Evolutionary conservation across 2,113 vertebrate species (phyloP).

Genomic region (Psilopogon haemacephalus): DNA sequence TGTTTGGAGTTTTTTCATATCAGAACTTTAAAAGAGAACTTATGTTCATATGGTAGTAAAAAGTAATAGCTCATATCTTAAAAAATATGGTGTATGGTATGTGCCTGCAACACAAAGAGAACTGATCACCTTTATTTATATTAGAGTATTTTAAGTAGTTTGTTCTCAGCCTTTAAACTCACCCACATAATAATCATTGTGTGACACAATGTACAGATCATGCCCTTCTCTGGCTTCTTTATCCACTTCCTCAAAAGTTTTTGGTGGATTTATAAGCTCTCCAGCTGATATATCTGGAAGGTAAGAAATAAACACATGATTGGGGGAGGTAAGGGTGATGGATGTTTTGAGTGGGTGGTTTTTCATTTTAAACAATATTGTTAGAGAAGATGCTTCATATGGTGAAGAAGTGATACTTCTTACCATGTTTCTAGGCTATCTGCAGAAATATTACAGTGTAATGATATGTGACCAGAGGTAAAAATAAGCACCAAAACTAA

Average conservation of each 20-base stretch:
- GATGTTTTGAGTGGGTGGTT: neutral
- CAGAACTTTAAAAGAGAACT: neutral
- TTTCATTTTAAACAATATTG: neutral
- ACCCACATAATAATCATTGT: conserved; percentile 80
- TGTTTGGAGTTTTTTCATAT: neutral
- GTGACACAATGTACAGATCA: conserved; percentile 76
- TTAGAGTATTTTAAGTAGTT: neutral
- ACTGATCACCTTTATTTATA: neutral
- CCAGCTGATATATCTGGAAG: conserved; percentile 61
- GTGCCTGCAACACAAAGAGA: neutral
- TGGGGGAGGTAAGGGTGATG: neutral
- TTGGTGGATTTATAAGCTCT: conserved; percentile 82
- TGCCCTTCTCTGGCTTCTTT: conserved; percentile 77
- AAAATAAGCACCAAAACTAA: neutral
- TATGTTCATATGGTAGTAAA: neutral
- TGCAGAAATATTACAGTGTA: neutral
- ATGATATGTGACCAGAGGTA: neutral
- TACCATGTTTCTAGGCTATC: neutral
- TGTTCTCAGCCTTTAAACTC: neutral
- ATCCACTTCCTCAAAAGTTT: conserved; percentile 77
- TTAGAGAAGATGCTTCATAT: neutral
- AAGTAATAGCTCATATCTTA: neutral
- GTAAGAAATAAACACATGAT: neutral
- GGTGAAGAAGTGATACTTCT: neutral
- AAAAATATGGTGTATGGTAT: neutral